phyloP scores from a whole-genome alignment of 2,797 vertebrate species.

The Rhinoraja longicauda region DNA sequence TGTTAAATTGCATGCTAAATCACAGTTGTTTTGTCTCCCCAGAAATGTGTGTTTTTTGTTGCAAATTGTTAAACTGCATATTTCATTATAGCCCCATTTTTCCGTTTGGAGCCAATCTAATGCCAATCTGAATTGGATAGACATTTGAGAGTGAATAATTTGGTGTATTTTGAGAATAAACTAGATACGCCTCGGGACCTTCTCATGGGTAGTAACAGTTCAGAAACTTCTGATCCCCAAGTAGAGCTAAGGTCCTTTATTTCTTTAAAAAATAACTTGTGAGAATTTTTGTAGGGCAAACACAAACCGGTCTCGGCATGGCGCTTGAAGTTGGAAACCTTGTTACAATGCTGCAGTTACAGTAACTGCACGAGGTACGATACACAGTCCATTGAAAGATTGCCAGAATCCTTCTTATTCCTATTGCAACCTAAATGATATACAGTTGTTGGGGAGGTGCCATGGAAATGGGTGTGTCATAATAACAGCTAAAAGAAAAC shows the following conservation, averaged over 20 bases:
- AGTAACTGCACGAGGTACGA: neutral
- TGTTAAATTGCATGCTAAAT: no score
- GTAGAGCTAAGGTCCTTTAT: no score
- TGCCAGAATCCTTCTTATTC: slow-evolving; percentile 28
- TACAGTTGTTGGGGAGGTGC: slow-evolving; percentile 21
- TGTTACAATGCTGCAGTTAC: slow-evolving; percentile 8
- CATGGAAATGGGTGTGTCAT: slow-evolving; percentile 22
- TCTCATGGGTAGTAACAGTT: no score
- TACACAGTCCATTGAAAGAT: neutral
- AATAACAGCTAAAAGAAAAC: neutral
- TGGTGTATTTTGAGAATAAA: no score
- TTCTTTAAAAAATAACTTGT: neutral
- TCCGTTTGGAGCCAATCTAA: no score
- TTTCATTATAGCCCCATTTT: no score
- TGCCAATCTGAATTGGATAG: no score
- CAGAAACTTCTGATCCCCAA: neutral
- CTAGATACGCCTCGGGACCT: no score
- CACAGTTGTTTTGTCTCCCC: no score
- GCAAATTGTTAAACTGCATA: no score
- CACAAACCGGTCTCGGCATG: neutral
- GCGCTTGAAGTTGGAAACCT: neutral
- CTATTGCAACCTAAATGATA: neutral
- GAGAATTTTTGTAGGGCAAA: neutral
- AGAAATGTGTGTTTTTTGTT: no score
- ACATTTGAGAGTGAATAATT: no score